Evolutionary conservation across 2,888 invertebrate species (phyloP).

Genomic region (Teinopalpus imperialis): DNA sequence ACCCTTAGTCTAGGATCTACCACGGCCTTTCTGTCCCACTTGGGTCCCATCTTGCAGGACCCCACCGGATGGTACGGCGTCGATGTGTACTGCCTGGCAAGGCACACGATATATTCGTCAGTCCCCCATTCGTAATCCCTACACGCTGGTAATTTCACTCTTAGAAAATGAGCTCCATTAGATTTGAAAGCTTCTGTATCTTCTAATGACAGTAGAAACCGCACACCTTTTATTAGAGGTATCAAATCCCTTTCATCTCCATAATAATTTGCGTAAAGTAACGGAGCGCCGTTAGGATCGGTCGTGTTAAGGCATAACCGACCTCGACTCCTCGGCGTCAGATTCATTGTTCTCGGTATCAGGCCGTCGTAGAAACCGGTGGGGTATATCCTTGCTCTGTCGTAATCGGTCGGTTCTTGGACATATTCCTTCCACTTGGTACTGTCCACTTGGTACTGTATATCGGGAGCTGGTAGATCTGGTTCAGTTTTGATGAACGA

Average conservation of each 20-base stretch:
- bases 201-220: conserved; percentile 79
- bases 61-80: conserved; percentile 71
- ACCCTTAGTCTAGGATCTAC: conserved; percentile 86
- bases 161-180: conserved; percentile 78
- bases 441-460: conserved; percentile 82
- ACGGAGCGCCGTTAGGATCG: conserved; percentile 86
- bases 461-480: conserved; percentile 78
- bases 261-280: conserved; percentile 86
- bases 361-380: conserved; percentile 82
- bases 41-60: conserved; percentile 78
- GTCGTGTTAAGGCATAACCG: conserved; percentile 80
- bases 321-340: conserved; percentile 84
- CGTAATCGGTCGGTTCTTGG: conserved; percentile 67
- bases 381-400: conserved; percentile 64
- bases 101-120: conserved; percentile 84
- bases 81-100: conserved; percentile 80
- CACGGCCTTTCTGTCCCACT: conserved; percentile 80
- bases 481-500: conserved; percentile 80
- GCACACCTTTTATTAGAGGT: conserved; percentile 81
- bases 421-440: conserved; percentile 74
- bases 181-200: conserved; percentile 79
- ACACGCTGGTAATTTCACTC: conserved; percentile 81
- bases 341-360: conserved; percentile 77
- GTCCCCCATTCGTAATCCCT: conserved; percentile 79
- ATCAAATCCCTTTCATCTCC: conserved; percentile 78